Conservation (phyloP, 2,888 invertebrate species). For the Cosmia pyralina region DNA sequence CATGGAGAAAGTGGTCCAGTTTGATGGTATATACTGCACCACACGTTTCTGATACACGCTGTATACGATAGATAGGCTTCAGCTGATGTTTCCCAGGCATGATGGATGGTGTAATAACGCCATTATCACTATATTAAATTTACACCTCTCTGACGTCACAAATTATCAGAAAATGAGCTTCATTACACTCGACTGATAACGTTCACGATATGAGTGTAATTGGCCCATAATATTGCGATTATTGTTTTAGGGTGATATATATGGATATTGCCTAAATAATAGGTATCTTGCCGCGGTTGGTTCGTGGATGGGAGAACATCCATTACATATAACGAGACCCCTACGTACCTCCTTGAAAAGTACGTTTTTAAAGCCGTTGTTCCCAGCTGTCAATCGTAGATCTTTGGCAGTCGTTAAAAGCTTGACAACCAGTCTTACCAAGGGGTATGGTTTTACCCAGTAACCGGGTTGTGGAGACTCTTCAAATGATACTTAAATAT, state of each 20-base stretch:
- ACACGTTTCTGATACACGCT: not conserved
- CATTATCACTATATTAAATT: conserved; percentile 64
- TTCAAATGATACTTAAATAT: too few species aligned
- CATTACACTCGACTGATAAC: conserved; percentile 63
- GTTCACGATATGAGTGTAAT: conserved; percentile 56
- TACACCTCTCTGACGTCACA: conserved; percentile 59
- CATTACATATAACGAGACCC: not conserved
- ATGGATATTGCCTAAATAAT: conserved; percentile 17
- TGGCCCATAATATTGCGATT: conserved; percentile 56
- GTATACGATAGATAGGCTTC: conserved; percentile 37
- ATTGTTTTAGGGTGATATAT: conserved; percentile 57
- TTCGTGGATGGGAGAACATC: not conserved
- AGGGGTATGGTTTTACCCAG: too few species aligned
- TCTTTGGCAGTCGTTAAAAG: not conserved
- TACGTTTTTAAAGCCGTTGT: not conserved
- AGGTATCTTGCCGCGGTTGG: not conserved
- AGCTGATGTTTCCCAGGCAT: conserved; percentile 62
- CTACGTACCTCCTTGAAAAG: not conserved
- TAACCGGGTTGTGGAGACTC: too few species aligned
- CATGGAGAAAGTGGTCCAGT: not conserved
- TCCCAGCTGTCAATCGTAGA: too few species aligned
- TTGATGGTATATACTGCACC: not conserved
- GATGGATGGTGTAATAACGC: conserved; percentile 64
- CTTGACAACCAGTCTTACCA: not conserved
- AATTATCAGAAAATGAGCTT: conserved; percentile 67